Conservation (phyloP, 2,113 vertebrate species). For the Fulica atra region DNA sequence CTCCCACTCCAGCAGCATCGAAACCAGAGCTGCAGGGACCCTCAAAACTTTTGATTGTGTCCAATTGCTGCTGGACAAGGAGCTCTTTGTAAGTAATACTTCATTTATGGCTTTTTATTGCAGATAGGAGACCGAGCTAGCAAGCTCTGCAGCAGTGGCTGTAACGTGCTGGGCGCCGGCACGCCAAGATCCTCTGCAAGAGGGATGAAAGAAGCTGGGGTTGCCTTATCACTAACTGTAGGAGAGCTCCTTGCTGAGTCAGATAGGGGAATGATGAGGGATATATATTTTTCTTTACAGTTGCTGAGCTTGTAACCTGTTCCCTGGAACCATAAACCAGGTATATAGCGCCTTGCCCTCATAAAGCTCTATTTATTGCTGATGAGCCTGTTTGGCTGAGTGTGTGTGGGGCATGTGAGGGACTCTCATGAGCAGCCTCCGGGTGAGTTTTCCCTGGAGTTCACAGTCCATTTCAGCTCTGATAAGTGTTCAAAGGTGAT, state of each 20-base stretch:
- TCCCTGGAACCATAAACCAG: background rate
- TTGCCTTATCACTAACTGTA: background rate
- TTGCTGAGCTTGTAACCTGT: background rate
- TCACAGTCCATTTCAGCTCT: background rate
- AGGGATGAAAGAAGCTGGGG: background rate
- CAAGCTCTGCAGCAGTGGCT: background rate
- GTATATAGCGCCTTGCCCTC: background rate
- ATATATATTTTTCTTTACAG: background rate
- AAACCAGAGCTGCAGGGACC: background rate
- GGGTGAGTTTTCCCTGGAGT: background rate
- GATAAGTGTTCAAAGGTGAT: background rate
- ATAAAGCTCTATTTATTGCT: background rate
- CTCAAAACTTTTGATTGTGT: background rate
- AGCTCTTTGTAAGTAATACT: background rate
- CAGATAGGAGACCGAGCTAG: background rate
- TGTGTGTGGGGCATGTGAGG: background rate
- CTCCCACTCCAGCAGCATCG: background rate
- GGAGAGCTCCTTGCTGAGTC: background rate
- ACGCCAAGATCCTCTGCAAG: background rate
- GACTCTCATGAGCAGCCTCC: background rate
- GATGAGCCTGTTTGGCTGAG: background rate
- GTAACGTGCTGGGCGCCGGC: background rate
- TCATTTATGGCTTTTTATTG: background rate
- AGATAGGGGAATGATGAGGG: background rate
- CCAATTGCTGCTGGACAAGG: background rate